These are phyloP conservation scores for Porphyrio hochstetteri DNA, from an alignment of 2,113 vertebrate genomes.

Conservation along the genomic window DNA sequence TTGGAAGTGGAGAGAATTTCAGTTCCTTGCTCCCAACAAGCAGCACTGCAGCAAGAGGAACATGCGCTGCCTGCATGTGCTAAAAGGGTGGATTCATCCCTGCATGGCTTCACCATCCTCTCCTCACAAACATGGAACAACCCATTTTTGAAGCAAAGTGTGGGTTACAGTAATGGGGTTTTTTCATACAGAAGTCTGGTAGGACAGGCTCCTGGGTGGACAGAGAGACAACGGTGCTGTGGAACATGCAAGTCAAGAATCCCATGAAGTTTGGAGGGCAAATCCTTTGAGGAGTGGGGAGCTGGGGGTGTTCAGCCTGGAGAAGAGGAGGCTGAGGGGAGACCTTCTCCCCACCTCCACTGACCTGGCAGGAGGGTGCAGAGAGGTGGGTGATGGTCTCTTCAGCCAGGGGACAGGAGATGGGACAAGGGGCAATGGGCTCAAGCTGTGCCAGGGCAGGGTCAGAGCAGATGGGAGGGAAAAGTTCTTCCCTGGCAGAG, in stretches of 20 bases:
- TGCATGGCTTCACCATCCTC: neutral
- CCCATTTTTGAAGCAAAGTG: neutral
- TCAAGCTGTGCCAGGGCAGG: too few relatives aligned
- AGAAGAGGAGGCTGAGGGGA: too few relatives aligned
- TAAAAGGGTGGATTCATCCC: neutral
- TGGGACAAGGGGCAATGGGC: too few relatives aligned
- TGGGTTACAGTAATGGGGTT: neutral
- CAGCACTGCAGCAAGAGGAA: neutral
- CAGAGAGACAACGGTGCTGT: neutral
- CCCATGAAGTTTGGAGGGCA: neutral
- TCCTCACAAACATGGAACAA: neutral
- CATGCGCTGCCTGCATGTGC: neutral
- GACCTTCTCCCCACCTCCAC: too few relatives aligned
- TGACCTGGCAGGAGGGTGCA: too few relatives aligned
- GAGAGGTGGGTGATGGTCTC: too few relatives aligned
- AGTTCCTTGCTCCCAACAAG: neutral
- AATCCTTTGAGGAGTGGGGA: too few relatives aligned
- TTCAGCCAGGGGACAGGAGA: too few relatives aligned
- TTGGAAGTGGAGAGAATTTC: slow-evolving; percentile 30
- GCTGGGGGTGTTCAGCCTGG: too few relatives aligned
- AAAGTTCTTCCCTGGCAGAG: too few relatives aligned
- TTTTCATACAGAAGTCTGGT: neutral
- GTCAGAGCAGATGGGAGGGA: too few relatives aligned
- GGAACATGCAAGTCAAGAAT: neutral
- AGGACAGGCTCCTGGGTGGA: neutral